Percentiles rank a stretch among this genome's conserved stretches.
Conservation (phyloP, 1,140 invertebrate genomes). For the Aphelinus certus region DNA sequence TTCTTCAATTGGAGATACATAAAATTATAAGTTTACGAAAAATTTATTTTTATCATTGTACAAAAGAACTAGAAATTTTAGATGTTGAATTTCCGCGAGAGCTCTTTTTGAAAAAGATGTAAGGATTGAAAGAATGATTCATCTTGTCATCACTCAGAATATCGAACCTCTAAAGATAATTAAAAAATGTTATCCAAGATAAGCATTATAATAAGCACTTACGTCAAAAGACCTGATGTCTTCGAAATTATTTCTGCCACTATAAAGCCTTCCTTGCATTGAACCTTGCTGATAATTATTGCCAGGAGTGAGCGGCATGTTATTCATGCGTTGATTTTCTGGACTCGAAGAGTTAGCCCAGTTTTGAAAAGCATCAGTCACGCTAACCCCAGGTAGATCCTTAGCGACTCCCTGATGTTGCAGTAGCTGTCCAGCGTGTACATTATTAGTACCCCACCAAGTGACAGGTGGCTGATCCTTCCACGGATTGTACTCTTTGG, state of each 20-base stretch:
- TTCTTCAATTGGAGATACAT: no score
- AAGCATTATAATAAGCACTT: slow-evolving; percentile 27
- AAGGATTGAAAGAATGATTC: no score
- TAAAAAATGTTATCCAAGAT: slow-evolving; percentile 23
- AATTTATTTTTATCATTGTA: no score
- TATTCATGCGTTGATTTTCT: slow-evolving; percentile 41
- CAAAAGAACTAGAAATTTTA: no score
- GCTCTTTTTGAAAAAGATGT: no score
- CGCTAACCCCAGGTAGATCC: slow-evolving; percentile 38
- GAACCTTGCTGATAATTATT: slow-evolving; percentile 51
- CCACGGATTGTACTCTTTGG: slow-evolving; percentile 54
- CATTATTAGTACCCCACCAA: slow-evolving; percentile 49
- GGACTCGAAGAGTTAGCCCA: slow-evolving; percentile 49
- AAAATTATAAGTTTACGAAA: no score
- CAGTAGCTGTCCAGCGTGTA: slow-evolving; percentile 29
- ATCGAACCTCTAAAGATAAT: background rate
- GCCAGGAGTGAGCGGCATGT: slow-evolving; percentile 44
- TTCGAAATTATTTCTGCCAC: slow-evolving; percentile 48
- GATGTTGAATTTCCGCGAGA: no score
- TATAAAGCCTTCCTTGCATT: slow-evolving; percentile 42
- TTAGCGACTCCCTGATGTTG: slow-evolving; percentile 41
- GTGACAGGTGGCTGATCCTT: slow-evolving; percentile 54
- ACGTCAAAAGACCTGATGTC: slow-evolving; percentile 51
- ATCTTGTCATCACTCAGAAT: no score
- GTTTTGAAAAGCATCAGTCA: slow-evolving; percentile 47